Percentiles rank a stretch among this genome's conserved stretches.
phyloP scores from a whole-genome alignment of 2,113 vertebrate species.

The Ploceus nigricollis region DNA sequence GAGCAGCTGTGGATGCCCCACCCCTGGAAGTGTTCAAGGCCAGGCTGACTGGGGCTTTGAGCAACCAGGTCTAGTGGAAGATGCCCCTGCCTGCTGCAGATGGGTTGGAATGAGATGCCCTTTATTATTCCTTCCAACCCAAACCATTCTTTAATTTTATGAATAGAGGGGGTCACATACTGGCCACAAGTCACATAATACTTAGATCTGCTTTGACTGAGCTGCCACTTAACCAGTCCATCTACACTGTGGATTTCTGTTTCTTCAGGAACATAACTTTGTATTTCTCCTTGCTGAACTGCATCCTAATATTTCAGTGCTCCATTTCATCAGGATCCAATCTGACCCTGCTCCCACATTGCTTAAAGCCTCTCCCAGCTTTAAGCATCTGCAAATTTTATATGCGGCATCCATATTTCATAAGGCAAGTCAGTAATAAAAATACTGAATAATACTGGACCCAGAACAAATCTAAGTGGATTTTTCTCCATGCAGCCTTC shows the following conservation, averaged over 20 bases:
- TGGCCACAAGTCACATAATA: not conserved
- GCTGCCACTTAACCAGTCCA: not conserved
- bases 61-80: not conserved
- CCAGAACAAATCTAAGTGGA: not conserved
- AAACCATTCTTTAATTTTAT: not conserved
- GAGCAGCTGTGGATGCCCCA: not conserved
- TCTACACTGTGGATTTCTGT: not conserved
- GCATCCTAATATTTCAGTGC: not conserved
- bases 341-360: not conserved
- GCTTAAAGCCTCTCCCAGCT: not conserved
- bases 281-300: not conserved
- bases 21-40: not conserved
- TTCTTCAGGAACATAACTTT: not conserved
- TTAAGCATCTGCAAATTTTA: constrained; percentile 37
- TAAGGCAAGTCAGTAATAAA: constrained; percentile 34
- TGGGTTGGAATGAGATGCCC: not conserved
- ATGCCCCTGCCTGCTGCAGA: fast-evolving
- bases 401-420: constrained; percentile 49
- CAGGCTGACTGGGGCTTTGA: not conserved
- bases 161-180: not conserved
- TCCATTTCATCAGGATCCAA: not conserved
- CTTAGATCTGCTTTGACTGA: not conserved
- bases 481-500: not conserved
- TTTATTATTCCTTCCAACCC: not conserved
- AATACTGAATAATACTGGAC: not conserved